These are phyloP conservation scores for Tupaia chinensis DNA, from an alignment of 2,113 vertebrate genomes.

Conservation along the genomic window DNA sequence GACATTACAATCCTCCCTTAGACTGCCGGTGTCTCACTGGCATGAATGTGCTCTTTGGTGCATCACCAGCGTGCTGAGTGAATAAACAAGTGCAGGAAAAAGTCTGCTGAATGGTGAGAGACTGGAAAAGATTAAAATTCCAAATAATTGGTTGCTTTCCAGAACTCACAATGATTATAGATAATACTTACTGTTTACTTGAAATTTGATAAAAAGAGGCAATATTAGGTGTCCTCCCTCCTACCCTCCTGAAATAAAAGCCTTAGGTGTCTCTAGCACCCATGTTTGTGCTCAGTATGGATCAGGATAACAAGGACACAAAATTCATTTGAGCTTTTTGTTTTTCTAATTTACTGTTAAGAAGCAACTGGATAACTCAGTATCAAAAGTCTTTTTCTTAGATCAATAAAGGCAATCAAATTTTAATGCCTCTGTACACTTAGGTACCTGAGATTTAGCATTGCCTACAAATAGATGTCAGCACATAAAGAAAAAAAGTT, in stretches of 20 bases:
- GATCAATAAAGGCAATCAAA: constrained; percentile 65
- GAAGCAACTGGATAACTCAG: neutral
- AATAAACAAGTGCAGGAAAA: neutral
- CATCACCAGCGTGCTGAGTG: too few relatives aligned
- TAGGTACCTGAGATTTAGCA: constrained; percentile 6
- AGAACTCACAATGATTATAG: neutral
- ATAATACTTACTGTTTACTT: too few relatives aligned
- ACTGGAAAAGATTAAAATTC: neutral
- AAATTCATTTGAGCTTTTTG: constrained; percentile 15
- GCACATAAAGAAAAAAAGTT: neutral
- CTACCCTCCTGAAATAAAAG: neutral
- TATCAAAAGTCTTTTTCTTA: neutral
- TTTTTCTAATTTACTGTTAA: constrained; percentile 57
- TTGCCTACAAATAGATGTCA: neutral
- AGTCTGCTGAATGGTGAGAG: neutral
- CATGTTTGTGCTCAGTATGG: neutral
- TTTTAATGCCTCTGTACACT: constrained; percentile 7
- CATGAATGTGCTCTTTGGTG: neutral
- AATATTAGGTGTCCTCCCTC: too few relatives aligned
- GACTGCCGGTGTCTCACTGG: neutral
- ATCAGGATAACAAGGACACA: neutral
- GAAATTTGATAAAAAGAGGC: too few relatives aligned
- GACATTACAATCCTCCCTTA: neutral
- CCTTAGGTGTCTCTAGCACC: neutral
- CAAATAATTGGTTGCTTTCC: neutral